A percentile compares a stretch with the other conserved stretches of the same genome.
These are phyloP conservation scores for Drosophila koepferae DNA, from an alignment of 2,888 invertebrate species.

Conservation along the genomic window DNA sequence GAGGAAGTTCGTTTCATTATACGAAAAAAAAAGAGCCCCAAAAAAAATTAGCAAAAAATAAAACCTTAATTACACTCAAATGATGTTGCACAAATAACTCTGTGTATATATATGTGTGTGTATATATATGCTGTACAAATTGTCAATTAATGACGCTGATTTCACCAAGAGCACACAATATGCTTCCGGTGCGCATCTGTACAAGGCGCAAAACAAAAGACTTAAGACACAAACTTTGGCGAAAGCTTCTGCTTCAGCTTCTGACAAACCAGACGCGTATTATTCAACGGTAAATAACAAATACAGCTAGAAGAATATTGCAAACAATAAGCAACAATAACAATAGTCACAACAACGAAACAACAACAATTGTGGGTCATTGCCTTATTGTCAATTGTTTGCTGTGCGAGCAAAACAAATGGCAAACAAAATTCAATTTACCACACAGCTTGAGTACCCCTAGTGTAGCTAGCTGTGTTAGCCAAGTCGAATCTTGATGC, in stretches of 20 bases:
- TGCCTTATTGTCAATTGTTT: constrained; percentile 53
- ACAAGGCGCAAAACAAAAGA: constrained; percentile 49
- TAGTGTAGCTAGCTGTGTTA: background rate
- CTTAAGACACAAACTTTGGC: constrained; percentile 53
- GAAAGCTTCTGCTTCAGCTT: constrained; percentile 25
- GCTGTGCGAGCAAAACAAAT: constrained; percentile 7
- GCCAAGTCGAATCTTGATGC: background rate
- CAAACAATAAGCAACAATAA: constrained; percentile 22
- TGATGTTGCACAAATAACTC: constrained; percentile 71
- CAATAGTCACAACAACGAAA: constrained; percentile 9
- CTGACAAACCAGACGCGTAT: constrained; percentile 14
- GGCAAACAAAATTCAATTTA: constrained; percentile 11
- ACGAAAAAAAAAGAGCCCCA: constrained; percentile 4
- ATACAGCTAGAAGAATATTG: constrained; percentile 41
- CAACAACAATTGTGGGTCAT: constrained; percentile 56
- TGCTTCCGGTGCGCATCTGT: constrained; percentile 57
- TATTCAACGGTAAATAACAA: constrained; percentile 39
- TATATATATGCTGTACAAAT: constrained; percentile 34
- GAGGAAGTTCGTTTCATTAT: constrained; percentile 60
- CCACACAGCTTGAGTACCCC: constrained; percentile 20
- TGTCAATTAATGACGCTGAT: constrained; percentile 76
- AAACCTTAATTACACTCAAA: constrained; percentile 65
- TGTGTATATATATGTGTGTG: constrained; percentile 12
- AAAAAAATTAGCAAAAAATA: constrained; percentile 9
- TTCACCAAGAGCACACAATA: constrained; percentile 60